These are phyloP conservation scores for Eilema griseolum DNA, from an alignment of 2,888 invertebrate genomes.

Conservation along the genomic window DNA sequence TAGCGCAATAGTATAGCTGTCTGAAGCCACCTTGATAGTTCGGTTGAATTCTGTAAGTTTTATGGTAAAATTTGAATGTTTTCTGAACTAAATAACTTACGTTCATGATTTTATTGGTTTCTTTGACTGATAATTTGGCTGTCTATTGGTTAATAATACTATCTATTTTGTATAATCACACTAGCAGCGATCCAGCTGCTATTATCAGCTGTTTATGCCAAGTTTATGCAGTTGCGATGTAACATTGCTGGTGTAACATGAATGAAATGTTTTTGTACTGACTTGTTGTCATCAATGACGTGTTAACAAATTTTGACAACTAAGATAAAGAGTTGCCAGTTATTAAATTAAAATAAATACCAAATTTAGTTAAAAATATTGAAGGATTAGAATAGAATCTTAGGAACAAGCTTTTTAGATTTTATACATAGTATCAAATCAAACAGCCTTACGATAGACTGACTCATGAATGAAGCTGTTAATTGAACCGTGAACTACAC, in stretches of 20 bases:
- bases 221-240: neutral
- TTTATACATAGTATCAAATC: neutral
- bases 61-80: neutral
- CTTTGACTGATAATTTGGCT: conserved; percentile 17
- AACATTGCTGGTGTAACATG: neutral
- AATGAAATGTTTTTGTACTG: neutral
- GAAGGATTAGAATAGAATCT: neutral
- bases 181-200: neutral
- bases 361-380: neutral
- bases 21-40: no score
- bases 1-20: no score
- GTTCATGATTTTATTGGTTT: conserved; percentile 35
- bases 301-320: conserved; percentile 32
- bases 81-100: conserved; percentile 35
- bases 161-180: neutral
- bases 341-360: neutral
- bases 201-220: neutral
- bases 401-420: no score
- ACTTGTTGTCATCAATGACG: conserved; percentile 30
- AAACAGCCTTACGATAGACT: neutral
- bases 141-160: neutral
- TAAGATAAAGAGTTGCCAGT: neutral
- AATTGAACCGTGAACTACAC: neutral
- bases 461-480: neutral
- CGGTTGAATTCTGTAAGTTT: neutral